phyloP scores from a whole-genome alignment of 92 coral and sea anemone species.

The Porites rus region DNA sequence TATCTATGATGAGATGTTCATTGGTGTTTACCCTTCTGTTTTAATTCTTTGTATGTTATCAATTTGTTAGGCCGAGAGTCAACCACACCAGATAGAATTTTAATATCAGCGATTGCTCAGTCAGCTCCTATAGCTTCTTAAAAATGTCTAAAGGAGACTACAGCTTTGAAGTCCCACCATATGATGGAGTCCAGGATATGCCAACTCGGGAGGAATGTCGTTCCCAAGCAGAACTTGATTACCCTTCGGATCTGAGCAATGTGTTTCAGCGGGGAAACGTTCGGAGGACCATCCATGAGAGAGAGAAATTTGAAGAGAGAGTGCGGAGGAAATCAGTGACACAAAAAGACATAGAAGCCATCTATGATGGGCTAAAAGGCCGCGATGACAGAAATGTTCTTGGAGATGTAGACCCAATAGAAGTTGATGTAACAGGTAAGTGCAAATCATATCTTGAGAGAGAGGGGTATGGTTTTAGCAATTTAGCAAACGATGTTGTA shows the following conservation, averaged over 20 bases:
- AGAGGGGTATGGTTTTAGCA: neutral
- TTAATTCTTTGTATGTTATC: no score
- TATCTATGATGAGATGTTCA: no score
- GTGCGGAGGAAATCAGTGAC: conserved; percentile 71
- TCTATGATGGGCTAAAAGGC: conserved; percentile 38
- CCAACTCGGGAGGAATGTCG: conserved; percentile 39
- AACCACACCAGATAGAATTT: no score
- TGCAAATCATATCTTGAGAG: neutral
- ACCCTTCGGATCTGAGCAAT: neutral
- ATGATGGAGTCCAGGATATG: neutral
- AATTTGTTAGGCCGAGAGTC: no score
- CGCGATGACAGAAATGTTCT: conserved; percentile 64
- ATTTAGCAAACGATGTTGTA: no score
- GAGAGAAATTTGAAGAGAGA: conserved; percentile 69
- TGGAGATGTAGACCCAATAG: conserved; percentile 68
- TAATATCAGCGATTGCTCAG: no score
- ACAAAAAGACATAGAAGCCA: conserved; percentile 70
- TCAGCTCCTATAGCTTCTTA: no score
- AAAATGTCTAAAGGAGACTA: no score
- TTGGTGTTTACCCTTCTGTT: no score
- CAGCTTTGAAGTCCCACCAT: neutral
- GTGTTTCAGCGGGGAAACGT: conserved; percentile 36
- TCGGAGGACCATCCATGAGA: conserved; percentile 67
- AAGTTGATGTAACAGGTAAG: conserved; percentile 41
- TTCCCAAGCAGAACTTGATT: neutral